These are phyloP conservation scores for Pogonognathellus flavescens DNA, from an alignment of 1,140 invertebrate species.

Conservation along the genomic window DNA sequence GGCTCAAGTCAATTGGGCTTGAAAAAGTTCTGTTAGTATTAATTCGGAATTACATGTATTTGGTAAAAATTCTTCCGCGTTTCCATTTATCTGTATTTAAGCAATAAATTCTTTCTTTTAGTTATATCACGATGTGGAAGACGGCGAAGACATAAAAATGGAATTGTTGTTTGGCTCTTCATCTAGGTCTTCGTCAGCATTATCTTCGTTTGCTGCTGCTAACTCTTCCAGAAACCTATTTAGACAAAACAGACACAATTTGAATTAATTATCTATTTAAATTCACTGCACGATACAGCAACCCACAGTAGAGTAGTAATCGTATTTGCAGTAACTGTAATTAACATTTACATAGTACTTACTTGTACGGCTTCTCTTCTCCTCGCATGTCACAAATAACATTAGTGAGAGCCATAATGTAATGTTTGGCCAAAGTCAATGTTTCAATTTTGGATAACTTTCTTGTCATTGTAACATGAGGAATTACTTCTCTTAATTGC, in stretches of 20 bases:
- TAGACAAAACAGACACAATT: conserved; percentile 10
- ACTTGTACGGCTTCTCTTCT: conserved; percentile 76
- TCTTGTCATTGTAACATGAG: conserved; percentile 86
- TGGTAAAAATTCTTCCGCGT: conserved; percentile 30
- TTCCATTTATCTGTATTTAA: conserved; percentile 11
- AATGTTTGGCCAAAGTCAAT: conserved; percentile 88
- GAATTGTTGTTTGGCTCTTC: conserved; percentile 64
- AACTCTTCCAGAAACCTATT: conserved; percentile 64
- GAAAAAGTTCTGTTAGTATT: conserved; percentile 41
- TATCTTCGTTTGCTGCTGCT: conserved; percentile 62
- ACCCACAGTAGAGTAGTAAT: not conserved
- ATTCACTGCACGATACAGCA: not conserved
- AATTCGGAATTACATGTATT: conserved; percentile 42
- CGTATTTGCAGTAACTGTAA: not conserved
- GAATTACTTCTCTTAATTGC: conserved; percentile 87
- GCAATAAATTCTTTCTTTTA: not conserved
- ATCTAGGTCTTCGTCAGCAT: conserved; percentile 63
- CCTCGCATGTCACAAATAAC: conserved; percentile 86
- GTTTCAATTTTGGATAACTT: conserved; percentile 91
- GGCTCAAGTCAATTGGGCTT: conserved; percentile 16
- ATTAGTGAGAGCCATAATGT: conserved; percentile 90
- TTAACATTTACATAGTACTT: conserved; percentile 54
- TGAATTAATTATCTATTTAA: not conserved
- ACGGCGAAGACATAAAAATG: conserved; percentile 65
- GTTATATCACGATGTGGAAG: conserved; percentile 56